Base-by-base conservation (phyloP, 2,113 vertebrate species). In the Microtus pennsylvanicus region DNA sequence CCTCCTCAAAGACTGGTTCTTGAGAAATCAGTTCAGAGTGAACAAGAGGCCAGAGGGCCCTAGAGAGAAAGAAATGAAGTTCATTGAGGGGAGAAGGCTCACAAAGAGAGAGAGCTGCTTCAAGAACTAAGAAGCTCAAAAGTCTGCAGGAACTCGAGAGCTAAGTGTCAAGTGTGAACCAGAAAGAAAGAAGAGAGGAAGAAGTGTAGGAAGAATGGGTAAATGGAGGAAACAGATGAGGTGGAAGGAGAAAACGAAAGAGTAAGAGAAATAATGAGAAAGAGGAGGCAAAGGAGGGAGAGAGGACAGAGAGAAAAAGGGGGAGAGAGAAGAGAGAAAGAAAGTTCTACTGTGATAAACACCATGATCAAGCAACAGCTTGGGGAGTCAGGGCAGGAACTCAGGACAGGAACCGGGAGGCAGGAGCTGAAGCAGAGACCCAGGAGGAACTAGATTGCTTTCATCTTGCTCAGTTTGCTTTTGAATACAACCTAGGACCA, bases 71-170 rank as follows among this genome's bases (percentile, higher is more conserved):
- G 70, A 92, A 26, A 65, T 4, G 6, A 50, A 91, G 58, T n/a
- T 67, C 2, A 10, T 12, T 8, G 58, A 42, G 11, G 3, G 35
- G 7, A 24, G 50, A 58, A 69, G 0, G 0, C 19, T 33, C 65
- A 13, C 17, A 69, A 76, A 89, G 19, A 3, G 6, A 24, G 30
- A 9, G 33, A 55, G 67, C 30, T 9, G 35, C 63, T 63, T 28
- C 69, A 8, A 81, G 35, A 33, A 5, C 17, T 11, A 13, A 19
- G 7, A 24, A 1, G 45, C 33, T 12, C 13, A 30, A 38, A 26
- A 55, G 24, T 16, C 70, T 30, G 35, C 14, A 90, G 67, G 13
- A 21, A 77, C 3, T 38, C 24, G 83, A 67, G 26, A 77, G 55
- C 35, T 65, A 58, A 94, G 42, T 11, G 22, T 5, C 4, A 16